Percentiles rank a stretch among this genome's conserved stretches.
Evolutionary conservation across 2,113 vertebrate genomes (phyloP).

Genomic region (Grammomys surdaster): DNA sequence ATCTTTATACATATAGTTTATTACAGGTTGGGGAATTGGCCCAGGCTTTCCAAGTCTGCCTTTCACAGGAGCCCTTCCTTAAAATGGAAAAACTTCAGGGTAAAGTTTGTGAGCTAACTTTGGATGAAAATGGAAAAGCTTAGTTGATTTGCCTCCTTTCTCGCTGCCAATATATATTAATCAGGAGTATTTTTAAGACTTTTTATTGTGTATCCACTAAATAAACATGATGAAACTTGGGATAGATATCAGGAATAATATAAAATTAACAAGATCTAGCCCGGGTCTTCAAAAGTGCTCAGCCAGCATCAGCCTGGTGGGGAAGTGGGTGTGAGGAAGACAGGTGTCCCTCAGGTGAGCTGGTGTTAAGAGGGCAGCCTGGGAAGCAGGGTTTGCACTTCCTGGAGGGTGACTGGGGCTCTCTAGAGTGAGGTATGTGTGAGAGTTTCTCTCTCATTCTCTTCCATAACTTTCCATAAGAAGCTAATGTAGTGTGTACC

Average conservation of each 20-base stretch:
- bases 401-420: background rate
- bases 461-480: background rate
- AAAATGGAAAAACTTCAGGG: background rate
- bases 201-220: slow-evolving; percentile 37
- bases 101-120: slow-evolving; percentile 43
- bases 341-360: background rate
- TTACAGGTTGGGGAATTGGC: slow-evolving; percentile 79
- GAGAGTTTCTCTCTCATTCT: slow-evolving; percentile 24
- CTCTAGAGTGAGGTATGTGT: background rate
- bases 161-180: slow-evolving; percentile 32
- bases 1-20: slow-evolving; percentile 83
- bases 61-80: slow-evolving; percentile 62
- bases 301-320: background rate
- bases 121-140: slow-evolving; percentile 31
- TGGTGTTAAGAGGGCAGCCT: background rate
- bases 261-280: slow-evolving; percentile 25
- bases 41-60: slow-evolving; percentile 56
- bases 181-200: slow-evolving; percentile 10
- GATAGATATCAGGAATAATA: background rate
- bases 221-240: slow-evolving; percentile 24
- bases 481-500: background rate
- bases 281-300: slow-evolving; percentile 7
- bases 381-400: background rate
- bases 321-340: background rate
- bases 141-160: slow-evolving; percentile 32